Evolutionary conservation across 2,888 invertebrate species (phyloP).

Genomic region (Tinea semifulvella): DNA sequence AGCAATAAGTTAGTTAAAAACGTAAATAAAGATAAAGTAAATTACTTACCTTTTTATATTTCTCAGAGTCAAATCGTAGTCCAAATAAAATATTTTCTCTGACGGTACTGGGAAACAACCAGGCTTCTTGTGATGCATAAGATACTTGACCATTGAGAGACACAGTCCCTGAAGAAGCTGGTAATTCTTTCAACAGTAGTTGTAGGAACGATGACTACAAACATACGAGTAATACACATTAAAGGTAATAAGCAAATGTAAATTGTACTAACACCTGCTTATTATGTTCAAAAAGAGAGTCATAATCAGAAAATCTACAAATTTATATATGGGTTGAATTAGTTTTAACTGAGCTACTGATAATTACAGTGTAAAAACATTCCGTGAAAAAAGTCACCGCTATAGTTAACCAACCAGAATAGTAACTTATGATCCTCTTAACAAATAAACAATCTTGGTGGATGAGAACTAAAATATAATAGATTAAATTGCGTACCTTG

Average conservation of each 20-base stretch:
- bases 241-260: not conserved
- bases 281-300: no score
- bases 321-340: no score
- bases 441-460: no score
- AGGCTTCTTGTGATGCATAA: slow-evolving; percentile 87
- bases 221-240: not conserved
- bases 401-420: no score
- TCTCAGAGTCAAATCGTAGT: slow-evolving; percentile 64
- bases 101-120: slow-evolving; percentile 81
- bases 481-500: slow-evolving; percentile 60
- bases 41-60: slow-evolving; percentile 58
- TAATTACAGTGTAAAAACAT: no score
- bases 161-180: slow-evolving; percentile 68
- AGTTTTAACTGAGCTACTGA: no score
- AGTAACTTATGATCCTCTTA: no score
- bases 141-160: slow-evolving; percentile 70
- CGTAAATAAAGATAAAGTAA: not conserved
- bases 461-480: no score
- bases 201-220: slow-evolving; percentile 70
- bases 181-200: slow-evolving; percentile 77
- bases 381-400: no score
- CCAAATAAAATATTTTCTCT: slow-evolving; percentile 91
- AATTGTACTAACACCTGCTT: slow-evolving; percentile 15
- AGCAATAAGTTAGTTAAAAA: no score
- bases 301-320: no score